These are phyloP conservation scores for human (Homo sapiens) DNA, from an alignment of 2,113 vertebrate species.

Conservation along the genomic window DNA sequence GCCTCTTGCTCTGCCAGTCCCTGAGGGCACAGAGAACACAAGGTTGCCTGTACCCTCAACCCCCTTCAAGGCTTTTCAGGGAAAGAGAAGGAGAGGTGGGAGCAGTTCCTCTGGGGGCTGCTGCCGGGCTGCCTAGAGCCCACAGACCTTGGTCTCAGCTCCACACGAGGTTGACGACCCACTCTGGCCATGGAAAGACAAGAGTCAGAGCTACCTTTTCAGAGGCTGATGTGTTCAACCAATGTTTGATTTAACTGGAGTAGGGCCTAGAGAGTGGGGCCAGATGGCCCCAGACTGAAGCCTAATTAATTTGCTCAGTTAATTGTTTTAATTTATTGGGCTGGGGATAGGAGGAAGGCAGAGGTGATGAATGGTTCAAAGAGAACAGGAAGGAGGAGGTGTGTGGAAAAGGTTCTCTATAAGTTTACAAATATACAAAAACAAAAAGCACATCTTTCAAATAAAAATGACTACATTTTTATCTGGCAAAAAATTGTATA, in stretches of 20 bases:
- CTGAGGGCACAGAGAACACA: background rate
- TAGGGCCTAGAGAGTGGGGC: background rate
- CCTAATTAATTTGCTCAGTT: conserved; percentile 47
- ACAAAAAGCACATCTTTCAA: conserved; percentile 81
- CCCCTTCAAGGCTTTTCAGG: background rate
- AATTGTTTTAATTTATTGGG: conserved; percentile 31
- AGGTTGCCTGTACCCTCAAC: background rate
- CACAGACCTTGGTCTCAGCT: background rate
- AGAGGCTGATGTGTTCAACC: background rate
- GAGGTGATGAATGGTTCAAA: conserved; percentile 29
- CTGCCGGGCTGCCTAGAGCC: background rate
- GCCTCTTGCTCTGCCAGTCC: conserved; percentile 19
- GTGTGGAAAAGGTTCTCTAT: conserved; percentile 81
- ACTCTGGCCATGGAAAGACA: background rate
- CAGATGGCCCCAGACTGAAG: background rate
- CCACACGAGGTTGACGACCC: background rate
- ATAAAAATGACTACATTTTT: conserved; percentile 83
- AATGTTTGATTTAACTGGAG: conserved; percentile 31
- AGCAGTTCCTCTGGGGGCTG: background rate
- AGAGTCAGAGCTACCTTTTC: background rate
- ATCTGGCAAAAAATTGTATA: conserved; percentile 85
- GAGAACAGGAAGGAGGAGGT: conserved; percentile 70
- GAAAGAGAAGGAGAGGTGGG: background rate
- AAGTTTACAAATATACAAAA: conserved; percentile 93
- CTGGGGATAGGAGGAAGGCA: conserved; percentile 32